phyloP scores from a whole-genome alignment of 2,797 vertebrate species.

The Tapirus indicus region DNA sequence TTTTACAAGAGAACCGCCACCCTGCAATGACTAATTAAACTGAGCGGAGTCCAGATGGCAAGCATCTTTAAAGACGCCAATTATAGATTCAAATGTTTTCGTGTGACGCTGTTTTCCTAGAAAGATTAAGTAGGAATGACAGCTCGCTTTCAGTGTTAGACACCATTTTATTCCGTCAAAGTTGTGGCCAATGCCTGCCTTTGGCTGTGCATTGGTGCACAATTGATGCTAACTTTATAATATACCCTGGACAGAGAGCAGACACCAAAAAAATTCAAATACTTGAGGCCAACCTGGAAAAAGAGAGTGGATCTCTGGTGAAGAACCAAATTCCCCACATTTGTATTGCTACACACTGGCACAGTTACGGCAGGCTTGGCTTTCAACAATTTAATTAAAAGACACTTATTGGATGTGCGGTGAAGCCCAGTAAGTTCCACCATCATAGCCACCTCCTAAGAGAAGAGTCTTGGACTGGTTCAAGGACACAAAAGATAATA shows the following conservation, averaged over 20 bases:
- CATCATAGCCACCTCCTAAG: background rate
- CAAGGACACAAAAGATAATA: background rate
- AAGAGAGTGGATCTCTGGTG: background rate
- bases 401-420: background rate
- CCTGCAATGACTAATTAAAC: constrained; percentile 86
- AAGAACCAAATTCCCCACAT: background rate
- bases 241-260: accelerated
- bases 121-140: constrained; percentile 80
- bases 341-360: background rate
- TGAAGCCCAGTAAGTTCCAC: background rate
- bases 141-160: constrained; percentile 56
- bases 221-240: background rate
- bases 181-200: background rate
- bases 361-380: background rate
- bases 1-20: constrained; percentile 75
- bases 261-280: background rate
- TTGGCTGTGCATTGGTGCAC: accelerated
- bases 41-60: constrained; percentile 84
- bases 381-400: background rate
- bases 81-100: constrained; percentile 84
- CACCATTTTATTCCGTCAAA: background rate
- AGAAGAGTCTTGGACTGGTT: background rate
- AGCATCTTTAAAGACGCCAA: constrained; percentile 85
- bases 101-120: constrained; percentile 86
- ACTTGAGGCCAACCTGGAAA: background rate